Evolutionary conservation across 1,140 invertebrate species (phyloP).

Genomic region (Ceratina japonica): DNA sequence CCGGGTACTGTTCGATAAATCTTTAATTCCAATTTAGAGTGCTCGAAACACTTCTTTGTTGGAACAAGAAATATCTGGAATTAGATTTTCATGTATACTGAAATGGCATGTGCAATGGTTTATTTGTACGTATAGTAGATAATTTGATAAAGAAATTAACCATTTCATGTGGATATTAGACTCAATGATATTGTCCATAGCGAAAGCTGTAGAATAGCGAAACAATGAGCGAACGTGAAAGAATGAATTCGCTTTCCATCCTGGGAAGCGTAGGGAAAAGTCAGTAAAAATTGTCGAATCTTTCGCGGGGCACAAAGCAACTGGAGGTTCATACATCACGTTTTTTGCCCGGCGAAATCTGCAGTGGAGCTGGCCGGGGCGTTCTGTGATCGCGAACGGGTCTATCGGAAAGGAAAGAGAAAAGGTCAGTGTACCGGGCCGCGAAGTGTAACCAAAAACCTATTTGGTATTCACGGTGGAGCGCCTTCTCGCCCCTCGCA

Average conservation of each 20-base stretch:
- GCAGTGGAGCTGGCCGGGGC: background rate
- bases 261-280: background rate
- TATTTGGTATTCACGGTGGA: slow-evolving; percentile 65
- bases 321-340: slow-evolving; percentile 6
- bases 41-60: too few species aligned
- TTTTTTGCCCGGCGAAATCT: slow-evolving; percentile 19
- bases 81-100: too few species aligned
- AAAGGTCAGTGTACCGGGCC: slow-evolving; percentile 44
- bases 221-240: background rate
- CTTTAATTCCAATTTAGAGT: too few species aligned
- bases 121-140: too few species aligned
- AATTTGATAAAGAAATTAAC: too few species aligned
- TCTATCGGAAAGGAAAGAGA: slow-evolving; percentile 32
- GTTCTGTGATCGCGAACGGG: slow-evolving; percentile 17
- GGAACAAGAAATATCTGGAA: too few species aligned
- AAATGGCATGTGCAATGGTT: too few species aligned
- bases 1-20: too few species aligned
- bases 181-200: too few species aligned
- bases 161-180: too few species aligned
- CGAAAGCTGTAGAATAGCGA: too few species aligned
- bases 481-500: slow-evolving; percentile 46
- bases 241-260: background rate
- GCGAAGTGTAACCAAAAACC: slow-evolving; percentile 53
- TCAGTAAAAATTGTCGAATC: background rate
- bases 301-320: background rate